Evolutionary conservation across 2,113 vertebrate species (phyloP), one percentile per base, ranked within the genome.

Genomic region (Steatornis caripensis): DNA sequence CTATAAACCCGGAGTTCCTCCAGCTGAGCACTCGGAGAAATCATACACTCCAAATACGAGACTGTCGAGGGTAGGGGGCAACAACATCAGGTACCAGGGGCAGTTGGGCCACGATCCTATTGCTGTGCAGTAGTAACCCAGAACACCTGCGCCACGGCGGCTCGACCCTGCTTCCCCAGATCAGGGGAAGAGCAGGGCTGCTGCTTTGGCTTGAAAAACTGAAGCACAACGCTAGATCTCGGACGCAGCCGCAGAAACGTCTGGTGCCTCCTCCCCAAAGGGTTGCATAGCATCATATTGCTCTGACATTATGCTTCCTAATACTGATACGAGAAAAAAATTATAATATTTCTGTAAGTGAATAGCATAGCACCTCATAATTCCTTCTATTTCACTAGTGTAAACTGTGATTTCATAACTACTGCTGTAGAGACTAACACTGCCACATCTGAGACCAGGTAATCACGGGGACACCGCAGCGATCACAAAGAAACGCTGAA

Each of bases 51-150:
- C 18, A 15, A 34, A 29, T 2, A 15, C 12, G 29, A 24, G 53
- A 10, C 9, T 54, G 65, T 3, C 0, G 4, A 72, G 70, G 70
- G 46, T 17, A 45, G 60, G 54, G 17, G 24, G 49, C 3, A 14
- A 39, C 1, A 17, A 54, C 43, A 34, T 9, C 49, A 30, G 55
- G 24, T 22, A 27, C 8, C 3, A 15, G 16, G 20, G 62, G 30
- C n/a, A 45, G 15, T 0, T 10, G 48, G 41, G 23, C 66, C 48
- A n/a, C 3, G 1, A 12, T 26, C n/a, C 39, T 16, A 2, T 27
- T n/a, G 48, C 62, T 53, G 14, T 6, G 39, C 12, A 7, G 23
- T 0, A 64, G 10, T 11, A 34, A 55, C 32, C 55, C 16, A 30
- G 10, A 55, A 32, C 10, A 19, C 17, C 43, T 26, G 32, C 39